These are phyloP conservation scores for Misgurnus anguillicaudatus DNA, from an alignment of 2,113 vertebrate species.

Conservation along the genomic window DNA sequence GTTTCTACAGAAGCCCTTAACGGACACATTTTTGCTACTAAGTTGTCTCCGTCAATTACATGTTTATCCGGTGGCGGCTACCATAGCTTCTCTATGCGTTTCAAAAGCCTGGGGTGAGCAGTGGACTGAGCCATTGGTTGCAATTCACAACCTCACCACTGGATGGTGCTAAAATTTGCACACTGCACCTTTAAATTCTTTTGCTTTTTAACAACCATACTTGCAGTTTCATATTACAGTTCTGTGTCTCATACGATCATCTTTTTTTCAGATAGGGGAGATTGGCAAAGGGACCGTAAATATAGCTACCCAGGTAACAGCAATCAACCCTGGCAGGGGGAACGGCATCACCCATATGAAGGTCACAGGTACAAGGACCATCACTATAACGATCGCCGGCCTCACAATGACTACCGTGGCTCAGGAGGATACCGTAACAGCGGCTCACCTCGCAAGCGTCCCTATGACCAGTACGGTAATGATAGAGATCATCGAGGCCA, in stretches of 20 bases:
- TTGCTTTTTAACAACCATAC: too few relatives aligned
- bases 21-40: too few relatives aligned
- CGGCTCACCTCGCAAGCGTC: slow-evolving; percentile 85
- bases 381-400: slow-evolving; percentile 87
- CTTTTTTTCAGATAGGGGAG: slow-evolving; percentile 83
- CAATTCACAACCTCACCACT: too few relatives aligned
- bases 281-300: slow-evolving; percentile 94
- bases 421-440: slow-evolving; percentile 87
- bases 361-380: slow-evolving; percentile 93
- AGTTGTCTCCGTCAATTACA: too few relatives aligned
- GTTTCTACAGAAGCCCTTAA: too few relatives aligned
- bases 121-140: too few relatives aligned
- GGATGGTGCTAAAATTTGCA: too few relatives aligned
- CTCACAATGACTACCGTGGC: slow-evolving; percentile 87
- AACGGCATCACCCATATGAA: slow-evolving; percentile 92
- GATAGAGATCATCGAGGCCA: slow-evolving; percentile 92
- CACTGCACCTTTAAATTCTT: too few relatives aligned
- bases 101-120: too few relatives aligned
- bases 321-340: slow-evolving; percentile 86
- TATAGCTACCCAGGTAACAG: slow-evolving; percentile 85
- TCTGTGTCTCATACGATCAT: background rate
- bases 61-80: too few relatives aligned
- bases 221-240: too few relatives aligned
- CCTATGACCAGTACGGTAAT: slow-evolving; percentile 90
- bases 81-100: too few relatives aligned